phyloP scores from a whole-genome alignment of 2,888 invertebrate genomes.

The Andrena trimmerana region DNA sequence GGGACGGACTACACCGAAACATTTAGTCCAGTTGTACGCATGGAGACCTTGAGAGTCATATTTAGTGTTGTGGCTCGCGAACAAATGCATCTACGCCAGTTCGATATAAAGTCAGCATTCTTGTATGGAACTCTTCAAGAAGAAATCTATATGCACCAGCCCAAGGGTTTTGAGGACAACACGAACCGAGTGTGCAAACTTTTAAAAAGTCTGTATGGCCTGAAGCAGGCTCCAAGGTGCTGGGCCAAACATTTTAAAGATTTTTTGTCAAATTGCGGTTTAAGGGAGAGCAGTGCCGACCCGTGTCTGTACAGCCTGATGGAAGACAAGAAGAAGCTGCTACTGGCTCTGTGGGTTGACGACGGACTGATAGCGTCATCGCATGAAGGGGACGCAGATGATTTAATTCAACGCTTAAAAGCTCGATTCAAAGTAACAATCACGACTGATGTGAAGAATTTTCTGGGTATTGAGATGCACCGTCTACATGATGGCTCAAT shows the following conservation, averaged over 20 bases:
- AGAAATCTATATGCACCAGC: neutral
- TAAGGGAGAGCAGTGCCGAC: neutral
- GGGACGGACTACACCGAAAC: slow-evolving; percentile 7
- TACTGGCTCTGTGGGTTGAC: neutral
- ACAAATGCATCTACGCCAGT: neutral
- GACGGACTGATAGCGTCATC: slow-evolving; percentile 2
- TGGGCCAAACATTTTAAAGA: neutral
- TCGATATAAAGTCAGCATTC: slow-evolving; percentile 1
- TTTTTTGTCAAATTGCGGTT: neutral
- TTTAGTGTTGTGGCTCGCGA: slow-evolving; percentile 4
- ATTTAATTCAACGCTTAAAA: neutral
- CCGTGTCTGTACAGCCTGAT: neutral
- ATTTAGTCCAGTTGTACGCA: neutral
- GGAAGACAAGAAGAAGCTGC: neutral
- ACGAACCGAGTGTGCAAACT: neutral
- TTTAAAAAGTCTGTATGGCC: slow-evolving; percentile 11
- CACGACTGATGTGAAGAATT: neutral
- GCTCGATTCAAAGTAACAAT: neutral
- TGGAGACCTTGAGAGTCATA: neutral
- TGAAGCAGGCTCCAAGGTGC: slow-evolving; percentile 19
- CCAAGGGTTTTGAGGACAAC: neutral
- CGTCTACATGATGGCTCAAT: slow-evolving; percentile 9
- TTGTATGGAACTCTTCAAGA: neutral
- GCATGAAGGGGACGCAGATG: neutral
- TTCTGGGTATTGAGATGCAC: neutral